Percentiles rank a stretch among this genome's conserved stretches.
Evolutionary conservation across 1,140 invertebrate species (phyloP).

Genomic region (Platorchestia sp.): DNA sequence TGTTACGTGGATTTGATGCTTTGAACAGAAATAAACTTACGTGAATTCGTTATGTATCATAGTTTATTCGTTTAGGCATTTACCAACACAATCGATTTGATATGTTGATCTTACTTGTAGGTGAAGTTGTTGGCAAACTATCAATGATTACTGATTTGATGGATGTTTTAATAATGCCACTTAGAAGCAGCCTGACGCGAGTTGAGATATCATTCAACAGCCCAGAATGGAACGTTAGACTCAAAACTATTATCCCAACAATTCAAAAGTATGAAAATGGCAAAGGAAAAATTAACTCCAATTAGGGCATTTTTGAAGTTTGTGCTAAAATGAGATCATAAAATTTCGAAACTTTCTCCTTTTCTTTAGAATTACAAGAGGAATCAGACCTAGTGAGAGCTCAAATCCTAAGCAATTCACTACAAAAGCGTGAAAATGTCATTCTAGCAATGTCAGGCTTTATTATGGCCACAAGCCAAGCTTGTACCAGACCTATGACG

Average conservation of each 20-base stretch:
- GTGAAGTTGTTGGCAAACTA: not conserved
- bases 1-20: not conserved
- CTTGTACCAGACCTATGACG: not conserved
- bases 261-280: not conserved
- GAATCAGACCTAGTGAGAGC: not conserved
- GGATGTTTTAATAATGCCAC: not conserved
- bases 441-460: not conserved
- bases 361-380: not conserved
- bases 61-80: not conserved
- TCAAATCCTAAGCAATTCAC: not conserved
- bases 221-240: not conserved
- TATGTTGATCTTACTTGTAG: not conserved
- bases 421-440: not conserved
- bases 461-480: not conserved
- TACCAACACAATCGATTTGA: not conserved
- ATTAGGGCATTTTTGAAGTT: no score
- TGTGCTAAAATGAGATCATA: no score
- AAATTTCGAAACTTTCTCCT: not conserved
- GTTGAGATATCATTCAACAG: not conserved
- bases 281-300: not conserved
- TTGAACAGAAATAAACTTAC: not conserved
- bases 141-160: not conserved
- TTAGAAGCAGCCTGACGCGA: not conserved
- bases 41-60: not conserved
- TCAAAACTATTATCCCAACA: not conserved